Evolutionary conservation across 30 jellyfish, hydroid and myxozoan genomes (phyloP), one percentile per base, ranked within the genome.

Genomic region (Nemopilema nomurai): DNA sequence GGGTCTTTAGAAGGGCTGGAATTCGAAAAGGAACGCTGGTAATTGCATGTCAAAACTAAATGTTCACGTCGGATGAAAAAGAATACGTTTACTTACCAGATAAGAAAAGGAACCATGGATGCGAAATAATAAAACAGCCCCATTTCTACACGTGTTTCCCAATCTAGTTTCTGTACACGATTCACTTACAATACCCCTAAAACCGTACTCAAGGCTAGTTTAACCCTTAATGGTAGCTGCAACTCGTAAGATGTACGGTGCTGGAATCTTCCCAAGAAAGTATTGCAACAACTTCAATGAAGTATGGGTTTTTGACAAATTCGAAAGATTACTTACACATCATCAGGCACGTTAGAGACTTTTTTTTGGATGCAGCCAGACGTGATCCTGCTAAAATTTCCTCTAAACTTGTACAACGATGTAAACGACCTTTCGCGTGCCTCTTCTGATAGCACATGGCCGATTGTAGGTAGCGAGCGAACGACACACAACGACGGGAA

Each of bases 401-500:
- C 91, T 25, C 87, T 63, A 68, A 84, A 84, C 64, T 84, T 67
- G 86, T 73, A 73, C 51, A 84, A 30, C 0, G 93, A 84, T 16
- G 65, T 29, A 62, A 84, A 84, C 18, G 93, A 84, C 64, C 78
- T 86, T 24, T 84, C 93, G 1, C 93, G 80, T 0, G 93, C 88
- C 53, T 84, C 93, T 33, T 84, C 83, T 9, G 87, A 49, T 24
- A 84, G 30, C 6, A 74, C 41, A 73, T 84, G 93, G 22, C 93
- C 93, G 19, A 84, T 74, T 41, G 93, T 84, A 0, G 93, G 93
- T 18, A 84, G 79, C 13, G 93, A 67, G 26, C 62, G 30, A 51
- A 84, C 93, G 23, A 84, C 93, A n/a, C 82, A 84, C 19, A 84
- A 32, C 19, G 93, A 84, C 22, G 93, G 93, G 27, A 84, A 84